Evolutionary conservation across 2,797 vertebrate species (phyloP).

Genomic region (Aplochiton taeniatus): DNA sequence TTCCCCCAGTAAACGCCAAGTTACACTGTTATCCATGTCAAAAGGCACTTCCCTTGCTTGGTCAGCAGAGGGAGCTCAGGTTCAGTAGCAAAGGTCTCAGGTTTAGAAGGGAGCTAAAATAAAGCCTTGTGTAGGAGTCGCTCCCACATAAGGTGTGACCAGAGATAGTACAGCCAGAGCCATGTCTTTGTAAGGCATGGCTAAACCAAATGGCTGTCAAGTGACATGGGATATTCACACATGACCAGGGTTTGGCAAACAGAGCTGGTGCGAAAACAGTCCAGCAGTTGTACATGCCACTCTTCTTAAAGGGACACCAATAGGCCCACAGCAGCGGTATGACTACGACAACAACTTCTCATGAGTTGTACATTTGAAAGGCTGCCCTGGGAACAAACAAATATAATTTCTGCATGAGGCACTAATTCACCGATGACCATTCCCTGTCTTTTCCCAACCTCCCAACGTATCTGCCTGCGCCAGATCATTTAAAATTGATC

Average conservation of each 20-base stretch:
- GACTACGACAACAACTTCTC: background rate
- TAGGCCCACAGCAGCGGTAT: background rate
- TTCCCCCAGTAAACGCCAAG: background rate
- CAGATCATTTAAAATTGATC: background rate
- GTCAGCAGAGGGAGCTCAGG: slow-evolving; percentile 4
- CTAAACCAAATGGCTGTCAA: background rate
- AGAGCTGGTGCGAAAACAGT: background rate
- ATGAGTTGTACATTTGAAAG: background rate
- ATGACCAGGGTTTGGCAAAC: background rate
- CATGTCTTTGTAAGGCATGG: background rate
- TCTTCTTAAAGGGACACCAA: background rate
- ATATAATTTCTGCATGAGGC: background rate
- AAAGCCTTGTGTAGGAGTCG: background rate
- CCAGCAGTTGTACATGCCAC: background rate
- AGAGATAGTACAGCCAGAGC: background rate
- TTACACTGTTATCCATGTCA: background rate
- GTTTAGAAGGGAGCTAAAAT: background rate
- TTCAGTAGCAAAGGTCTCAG: background rate
- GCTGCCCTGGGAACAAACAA: background rate
- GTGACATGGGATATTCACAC: background rate
- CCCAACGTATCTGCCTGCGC: background rate
- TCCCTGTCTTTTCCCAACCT: too few species aligned
- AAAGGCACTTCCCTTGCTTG: background rate
- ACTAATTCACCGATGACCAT: too few species aligned
- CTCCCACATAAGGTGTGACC: background rate